Base-by-base conservation (phyloP, 2,113 vertebrate genomes). In the Athene cunicularia region DNA sequence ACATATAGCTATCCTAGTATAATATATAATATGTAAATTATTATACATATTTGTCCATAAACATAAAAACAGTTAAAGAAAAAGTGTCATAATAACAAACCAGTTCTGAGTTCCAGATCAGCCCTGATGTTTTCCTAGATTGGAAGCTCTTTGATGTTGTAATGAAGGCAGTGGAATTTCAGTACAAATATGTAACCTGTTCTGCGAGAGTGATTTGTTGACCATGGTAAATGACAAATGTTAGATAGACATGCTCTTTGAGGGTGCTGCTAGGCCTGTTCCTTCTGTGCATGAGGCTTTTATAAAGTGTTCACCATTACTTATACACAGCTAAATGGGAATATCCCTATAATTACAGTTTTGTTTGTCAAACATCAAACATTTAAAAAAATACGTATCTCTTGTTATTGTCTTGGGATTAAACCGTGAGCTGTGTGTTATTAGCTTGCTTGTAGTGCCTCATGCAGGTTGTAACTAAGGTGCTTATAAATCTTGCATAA, bases 321-420 rank as follows among this genome's bases (percentile, higher is more conserved):
- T 90, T 94, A 89, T 7, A 0, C 73, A 64, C 73, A 68, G 56
- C 49, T 87, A 60, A 89, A 63, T 72, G 71, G 64, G 56, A 94
- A 96, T 85, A 81, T 52, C 83, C 86, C 56, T 89, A 3, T 95
- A 97, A 97, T 97, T 96, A 96, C 35, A 77, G 43, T 80, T 84
- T 49, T 50, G 63, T 88, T 43, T 89, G 94, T 80, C 76, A 76
- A 60, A 39, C 83, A 86, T 86, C 77, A 96, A 80, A 80, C 92
- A 59, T 62, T 63, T 32, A 33, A 93, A 92, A 79, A 91, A 43
- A 81, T 21, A 76, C 5, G 5, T 43, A 59, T 67, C 27, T 76
- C n/a, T 47, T 49, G 77, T 93, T 93, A 80, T 90, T 96, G 74
- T 82, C 30, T 23, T 92, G 49, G 86, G 64, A 87, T 93, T 91